A percentile compares a stretch with the other conserved stretches of the same genome.
These are phyloP conservation scores for Nyctereutes procyonoides DNA, from an alignment of 2,113 vertebrate genomes.

Conservation along the genomic window DNA sequence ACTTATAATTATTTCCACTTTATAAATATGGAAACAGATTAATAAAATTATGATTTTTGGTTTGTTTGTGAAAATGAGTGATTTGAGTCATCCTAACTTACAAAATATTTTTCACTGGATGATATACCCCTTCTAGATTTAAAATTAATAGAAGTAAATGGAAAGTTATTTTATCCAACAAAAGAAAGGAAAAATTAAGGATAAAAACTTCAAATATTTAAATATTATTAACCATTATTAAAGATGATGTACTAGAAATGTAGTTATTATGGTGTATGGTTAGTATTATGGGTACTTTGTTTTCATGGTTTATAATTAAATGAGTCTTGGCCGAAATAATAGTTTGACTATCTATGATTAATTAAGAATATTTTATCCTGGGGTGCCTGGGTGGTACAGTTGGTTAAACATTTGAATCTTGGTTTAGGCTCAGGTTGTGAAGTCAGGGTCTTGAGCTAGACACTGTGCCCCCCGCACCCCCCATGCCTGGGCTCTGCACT, in stretches of 20 bases:
- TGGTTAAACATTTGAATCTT: background rate
- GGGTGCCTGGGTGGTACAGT: background rate
- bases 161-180: constrained; percentile 29
- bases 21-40: constrained; percentile 36
- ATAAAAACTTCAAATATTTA: background rate
- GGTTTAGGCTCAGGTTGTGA: background rate
- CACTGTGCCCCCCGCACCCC: background rate
- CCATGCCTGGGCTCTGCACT: too few species aligned
- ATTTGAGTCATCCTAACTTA: background rate
- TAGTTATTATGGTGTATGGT: background rate
- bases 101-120: background rate
- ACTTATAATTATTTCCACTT: background rate
- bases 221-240: background rate
- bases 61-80: constrained; percentile 9
- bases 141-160: constrained; percentile 17
- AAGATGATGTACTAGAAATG: background rate
- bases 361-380: constrained; percentile 32
- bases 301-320: constrained; percentile 14
- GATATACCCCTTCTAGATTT: background rate
- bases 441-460: background rate
- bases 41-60: constrained; percentile 13
- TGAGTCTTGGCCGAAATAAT: background rate
- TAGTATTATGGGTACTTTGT: constrained; percentile 18
- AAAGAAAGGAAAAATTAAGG: background rate
- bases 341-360: background rate